Base-by-base conservation (phyloP, 37 sponge, comb jelly and placozoan genomes). In the Axinella damicornis region DNA sequence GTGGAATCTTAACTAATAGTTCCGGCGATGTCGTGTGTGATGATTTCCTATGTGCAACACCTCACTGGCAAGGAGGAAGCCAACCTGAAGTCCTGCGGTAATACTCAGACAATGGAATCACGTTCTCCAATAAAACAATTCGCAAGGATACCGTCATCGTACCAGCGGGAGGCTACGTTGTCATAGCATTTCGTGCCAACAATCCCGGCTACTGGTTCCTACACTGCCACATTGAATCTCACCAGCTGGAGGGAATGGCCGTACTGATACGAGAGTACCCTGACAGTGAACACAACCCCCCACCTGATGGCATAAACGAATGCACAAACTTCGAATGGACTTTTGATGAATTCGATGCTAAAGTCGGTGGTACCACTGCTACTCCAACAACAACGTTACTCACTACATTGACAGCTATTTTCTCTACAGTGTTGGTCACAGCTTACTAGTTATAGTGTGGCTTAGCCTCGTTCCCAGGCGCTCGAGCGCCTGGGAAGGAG, bases 171-270 rank as follows among this genome's bases (percentile, higher is more conserved):
- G 97, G 97, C 5, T 94, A 92, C 65, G 85, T 81, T 5, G 95
- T 93, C 22, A 77, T 94, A 46, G 87, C 87, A 59, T 85, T 94
- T 59, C 77, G 61, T 21, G 77, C 95, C 6, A 83, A 92, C 79
- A 97, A 94, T 83, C 97, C 97, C 22, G 97, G 97, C 39, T 83
- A 83, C 69, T 97, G 97, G 97, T 94, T 97, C 52, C 65, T 94
- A 28, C 97, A 97, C 83, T 97, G 95, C 65, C 97, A 97, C 76
- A 89, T 94, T 60, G 93, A 94, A 65, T 33, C 77, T 13, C 93
- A 97, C 73, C 93, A 89, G 24, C 39, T 92, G 53, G 87, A 88
- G 60, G 96, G 93, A 17, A 95, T 95, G 96, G 87, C 87, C 18
- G 67, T 89, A 18, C 35, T 95, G 25, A 73, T 95, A 5, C 79